These are phyloP conservation scores for Crocuta crocuta DNA, from an alignment of 2,113 vertebrate genomes.

Conservation along the genomic window DNA sequence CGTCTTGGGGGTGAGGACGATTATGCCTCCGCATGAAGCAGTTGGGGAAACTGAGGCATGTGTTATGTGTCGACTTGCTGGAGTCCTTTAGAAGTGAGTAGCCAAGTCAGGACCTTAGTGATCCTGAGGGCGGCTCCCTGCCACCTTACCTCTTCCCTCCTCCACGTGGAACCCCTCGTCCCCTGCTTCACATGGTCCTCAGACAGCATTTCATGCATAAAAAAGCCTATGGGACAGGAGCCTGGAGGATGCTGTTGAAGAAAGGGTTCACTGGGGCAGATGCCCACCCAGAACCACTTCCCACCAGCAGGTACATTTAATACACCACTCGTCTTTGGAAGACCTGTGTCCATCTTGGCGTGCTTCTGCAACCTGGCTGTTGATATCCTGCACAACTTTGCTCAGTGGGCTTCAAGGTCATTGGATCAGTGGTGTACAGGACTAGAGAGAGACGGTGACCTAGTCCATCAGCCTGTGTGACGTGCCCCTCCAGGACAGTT, in stretches of 20 bases:
- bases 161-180: rapidly evolving
- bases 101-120: neutral
- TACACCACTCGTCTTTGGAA: too few relatives aligned
- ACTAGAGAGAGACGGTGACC: neutral
- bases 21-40: too few relatives aligned
- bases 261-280: neutral
- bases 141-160: neutral
- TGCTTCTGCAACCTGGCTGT: rapidly evolving
- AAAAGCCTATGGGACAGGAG: neutral
- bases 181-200: neutral
- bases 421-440: neutral
- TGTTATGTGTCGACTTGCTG: neutral
- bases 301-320: neutral
- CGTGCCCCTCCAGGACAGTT: neutral
- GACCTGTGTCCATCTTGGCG: rapidly evolving
- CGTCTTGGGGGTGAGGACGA: too few relatives aligned
- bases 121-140: rapidly evolving
- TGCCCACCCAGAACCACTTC: neutral
- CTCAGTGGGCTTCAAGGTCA: neutral
- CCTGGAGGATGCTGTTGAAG: neutral
- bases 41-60: neutral
- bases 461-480: rapidly evolving
- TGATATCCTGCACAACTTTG: rapidly evolving
- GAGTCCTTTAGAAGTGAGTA: neutral
- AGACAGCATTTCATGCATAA: rapidly evolving